A percentile compares a stretch with the other conserved stretches of the same genome.
phyloP scores from a whole-genome alignment of 1,140 invertebrate species.

The Dermatophagoides farinae region DNA sequence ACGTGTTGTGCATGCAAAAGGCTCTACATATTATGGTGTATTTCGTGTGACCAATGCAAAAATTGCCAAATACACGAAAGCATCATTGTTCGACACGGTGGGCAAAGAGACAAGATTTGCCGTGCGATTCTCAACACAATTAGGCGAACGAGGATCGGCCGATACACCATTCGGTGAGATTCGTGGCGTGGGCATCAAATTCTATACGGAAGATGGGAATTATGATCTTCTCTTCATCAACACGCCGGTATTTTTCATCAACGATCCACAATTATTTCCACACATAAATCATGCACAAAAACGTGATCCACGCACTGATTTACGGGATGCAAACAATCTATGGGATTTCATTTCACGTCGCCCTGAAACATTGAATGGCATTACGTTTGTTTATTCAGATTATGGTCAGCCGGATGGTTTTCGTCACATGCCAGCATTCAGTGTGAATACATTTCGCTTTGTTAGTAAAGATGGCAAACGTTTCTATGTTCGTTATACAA shows the following conservation, averaged over 20 bases:
- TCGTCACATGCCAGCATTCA: slow-evolving; percentile 83
- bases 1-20: slow-evolving; percentile 91
- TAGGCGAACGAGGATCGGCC: slow-evolving; percentile 70
- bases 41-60: slow-evolving; percentile 47
- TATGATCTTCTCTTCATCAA: slow-evolving; percentile 93
- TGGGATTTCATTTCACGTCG: slow-evolving; percentile 83
- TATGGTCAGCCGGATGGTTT: slow-evolving; percentile 82
- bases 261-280: slow-evolving; percentile 78
- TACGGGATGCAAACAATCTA: slow-evolving; percentile 78
- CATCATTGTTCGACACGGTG: slow-evolving; percentile 30
- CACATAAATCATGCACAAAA: slow-evolving; percentile 83
- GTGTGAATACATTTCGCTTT: slow-evolving; percentile 82
- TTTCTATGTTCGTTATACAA: slow-evolving; percentile 76
- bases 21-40: slow-evolving; percentile 88
- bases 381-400: slow-evolving; percentile 67
- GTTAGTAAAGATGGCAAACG: slow-evolving; percentile 63
- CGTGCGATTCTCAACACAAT: slow-evolving; percentile 62
- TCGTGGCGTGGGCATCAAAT: slow-evolving; percentile 79
- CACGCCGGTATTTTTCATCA: slow-evolving; percentile 85
- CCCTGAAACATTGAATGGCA: slow-evolving; percentile 68
- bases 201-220: slow-evolving; percentile 86
- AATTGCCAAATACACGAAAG: slow-evolving; percentile 58
- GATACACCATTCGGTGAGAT: slow-evolving; percentile 70
- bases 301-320: slow-evolving; percentile 71
- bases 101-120: slow-evolving; percentile 64